Percentiles rank a stretch among this genome's conserved stretches.
Evolutionary conservation across 2,797 vertebrate genomes (phyloP).

Genomic region (Selene dorsalis): DNA sequence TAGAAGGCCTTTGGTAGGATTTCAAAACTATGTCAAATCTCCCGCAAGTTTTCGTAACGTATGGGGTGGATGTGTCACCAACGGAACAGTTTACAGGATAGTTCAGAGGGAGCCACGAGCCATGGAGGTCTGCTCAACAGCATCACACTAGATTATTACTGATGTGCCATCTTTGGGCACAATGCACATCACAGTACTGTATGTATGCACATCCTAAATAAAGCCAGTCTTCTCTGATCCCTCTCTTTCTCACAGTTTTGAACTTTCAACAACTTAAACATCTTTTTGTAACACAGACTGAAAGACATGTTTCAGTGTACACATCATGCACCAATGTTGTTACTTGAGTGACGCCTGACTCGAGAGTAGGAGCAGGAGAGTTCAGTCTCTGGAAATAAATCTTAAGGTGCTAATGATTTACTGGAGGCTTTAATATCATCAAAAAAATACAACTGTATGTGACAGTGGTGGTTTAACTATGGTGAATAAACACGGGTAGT

Average conservation of each 20-base stretch:
- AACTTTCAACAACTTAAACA: not conserved
- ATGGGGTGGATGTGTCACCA: slow-evolving; percentile 7
- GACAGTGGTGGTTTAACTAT: slow-evolving; percentile 41
- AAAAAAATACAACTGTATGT: slow-evolving; percentile 43
- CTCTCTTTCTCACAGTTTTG: slow-evolving; percentile 31
- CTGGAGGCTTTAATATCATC: slow-evolving; percentile 32
- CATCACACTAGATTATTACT: not conserved
- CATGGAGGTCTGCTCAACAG: not conserved
- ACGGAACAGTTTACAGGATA: not conserved
- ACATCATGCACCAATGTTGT: slow-evolving; percentile 21
- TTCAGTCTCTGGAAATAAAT: slow-evolving; percentile 60
- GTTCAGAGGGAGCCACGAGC: not conserved
- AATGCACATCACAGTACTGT: slow-evolving; percentile 54
- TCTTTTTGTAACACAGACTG: not conserved
- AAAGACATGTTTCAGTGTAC: slow-evolving; percentile 35
- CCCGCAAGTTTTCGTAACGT: not conserved
- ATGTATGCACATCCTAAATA: slow-evolving; percentile 21
- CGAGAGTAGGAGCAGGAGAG: slow-evolving; percentile 24
- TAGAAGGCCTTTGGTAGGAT: slow-evolving; percentile 29
- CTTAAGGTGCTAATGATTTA: slow-evolving; percentile 61
- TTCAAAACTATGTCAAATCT: not conserved
- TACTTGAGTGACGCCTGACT: slow-evolving; percentile 22
- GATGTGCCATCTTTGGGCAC: slow-evolving; percentile 56
- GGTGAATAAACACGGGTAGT: slow-evolving; percentile 19
- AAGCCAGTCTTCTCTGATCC: slow-evolving; percentile 14